Percentiles rank a stretch among this genome's conserved stretches.
phyloP scores from a whole-genome alignment of 2,888 invertebrate genomes.

The Nowickia ferox region DNA sequence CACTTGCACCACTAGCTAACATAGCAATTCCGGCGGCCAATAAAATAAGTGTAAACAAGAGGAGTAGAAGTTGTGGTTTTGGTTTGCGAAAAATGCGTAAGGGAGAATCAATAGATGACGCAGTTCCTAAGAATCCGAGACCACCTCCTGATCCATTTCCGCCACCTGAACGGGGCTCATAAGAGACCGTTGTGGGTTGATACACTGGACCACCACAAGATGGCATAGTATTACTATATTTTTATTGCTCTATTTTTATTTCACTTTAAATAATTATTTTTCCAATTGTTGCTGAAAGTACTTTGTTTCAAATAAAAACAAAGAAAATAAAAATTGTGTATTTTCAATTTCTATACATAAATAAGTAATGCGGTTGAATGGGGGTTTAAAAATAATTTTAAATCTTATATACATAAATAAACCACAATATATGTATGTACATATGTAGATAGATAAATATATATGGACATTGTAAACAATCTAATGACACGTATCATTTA shows the following conservation, averaged over 20 bases:
- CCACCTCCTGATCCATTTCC: slow-evolving; percentile 63
- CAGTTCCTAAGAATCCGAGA: slow-evolving; percentile 76
- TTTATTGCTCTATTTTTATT: background rate
- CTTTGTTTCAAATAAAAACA: background rate
- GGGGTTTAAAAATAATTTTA: slow-evolving; percentile 39
- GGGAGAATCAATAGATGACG: slow-evolving; percentile 77
- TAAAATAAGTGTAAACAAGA: slow-evolving; percentile 78
- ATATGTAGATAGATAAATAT: too few species aligned
- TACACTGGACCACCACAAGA: slow-evolving; percentile 85
- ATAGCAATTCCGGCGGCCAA: slow-evolving; percentile 84
- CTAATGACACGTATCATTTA: slow-evolving; percentile 56
- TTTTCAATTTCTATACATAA: too few species aligned
- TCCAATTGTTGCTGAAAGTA: slow-evolving; percentile 6
- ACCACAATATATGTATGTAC: background rate
- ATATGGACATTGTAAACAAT: background rate
- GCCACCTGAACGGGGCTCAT: slow-evolving; percentile 85
- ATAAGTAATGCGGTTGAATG: slow-evolving; percentile 14
- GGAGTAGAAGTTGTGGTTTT: slow-evolving; percentile 76
- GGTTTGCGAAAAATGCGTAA: slow-evolving; percentile 78
- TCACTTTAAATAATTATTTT: slow-evolving; percentile 5
- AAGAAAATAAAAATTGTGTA: background rate
- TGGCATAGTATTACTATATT: slow-evolving; percentile 66
- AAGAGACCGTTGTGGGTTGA: slow-evolving; percentile 91
- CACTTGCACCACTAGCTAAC: slow-evolving; percentile 86
- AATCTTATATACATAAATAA: slow-evolving; percentile 6